Conservation (phyloP, 2,113 vertebrate genomes). For the Australoheros scitulus region DNA sequence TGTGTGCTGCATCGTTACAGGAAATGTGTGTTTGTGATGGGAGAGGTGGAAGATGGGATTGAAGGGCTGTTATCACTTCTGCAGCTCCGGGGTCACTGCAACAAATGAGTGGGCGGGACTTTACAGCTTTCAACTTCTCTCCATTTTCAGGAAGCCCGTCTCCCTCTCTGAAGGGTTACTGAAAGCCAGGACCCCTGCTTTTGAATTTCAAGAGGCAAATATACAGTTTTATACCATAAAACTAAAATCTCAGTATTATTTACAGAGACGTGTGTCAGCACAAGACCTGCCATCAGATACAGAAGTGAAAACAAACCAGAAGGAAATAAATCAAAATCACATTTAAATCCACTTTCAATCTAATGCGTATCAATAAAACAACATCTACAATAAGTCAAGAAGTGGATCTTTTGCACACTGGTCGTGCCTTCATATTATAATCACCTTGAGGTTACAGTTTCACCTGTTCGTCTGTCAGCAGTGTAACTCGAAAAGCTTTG, state of each 20-base stretch:
- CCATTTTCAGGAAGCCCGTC: slow-evolving; percentile 2
- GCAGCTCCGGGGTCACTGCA: slow-evolving; percentile 24
- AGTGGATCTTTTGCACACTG: background rate
- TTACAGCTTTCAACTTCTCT: background rate
- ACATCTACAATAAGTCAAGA: background rate
- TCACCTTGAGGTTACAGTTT: too few relatives aligned
- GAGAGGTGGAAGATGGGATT: background rate
- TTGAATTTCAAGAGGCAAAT: background rate
- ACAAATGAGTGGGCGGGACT: background rate
- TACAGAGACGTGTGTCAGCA: background rate
- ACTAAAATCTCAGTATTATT: background rate
- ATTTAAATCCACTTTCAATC: background rate
- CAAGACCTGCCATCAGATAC: background rate
- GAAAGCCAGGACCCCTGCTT: background rate
- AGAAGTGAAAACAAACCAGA: background rate
- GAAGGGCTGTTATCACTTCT: slow-evolving; percentile 34
- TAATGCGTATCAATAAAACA: background rate
- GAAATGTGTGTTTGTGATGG: slow-evolving; percentile 33
- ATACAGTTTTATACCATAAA: background rate
- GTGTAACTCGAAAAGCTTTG: too few relatives aligned
- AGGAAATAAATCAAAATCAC: background rate
- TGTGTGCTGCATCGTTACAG: slow-evolving; percentile 33
- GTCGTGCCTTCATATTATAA: too few relatives aligned
- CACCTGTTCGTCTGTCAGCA: too few relatives aligned
- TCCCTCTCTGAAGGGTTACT: background rate